Percentiles rank a stretch among this genome's conserved stretches.
Evolutionary conservation across 1,140 invertebrate species (phyloP).

Genomic region (Formica selysi): DNA sequence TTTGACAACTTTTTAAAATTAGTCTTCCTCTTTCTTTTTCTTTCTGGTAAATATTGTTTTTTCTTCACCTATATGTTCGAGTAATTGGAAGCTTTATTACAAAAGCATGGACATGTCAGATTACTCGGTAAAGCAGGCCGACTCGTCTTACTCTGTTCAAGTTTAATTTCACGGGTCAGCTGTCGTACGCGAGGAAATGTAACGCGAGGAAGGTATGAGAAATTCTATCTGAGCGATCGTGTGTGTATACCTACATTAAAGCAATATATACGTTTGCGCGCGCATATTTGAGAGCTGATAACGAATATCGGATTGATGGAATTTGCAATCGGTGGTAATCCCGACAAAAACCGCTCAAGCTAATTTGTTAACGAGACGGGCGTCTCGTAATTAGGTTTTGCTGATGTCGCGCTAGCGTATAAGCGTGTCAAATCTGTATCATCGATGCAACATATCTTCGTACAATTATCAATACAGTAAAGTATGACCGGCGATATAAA

Average conservation of each 20-base stretch:
- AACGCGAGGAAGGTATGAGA: slow-evolving; percentile 42
- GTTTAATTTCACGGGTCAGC: slow-evolving; percentile 32
- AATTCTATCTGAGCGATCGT: slow-evolving; percentile 7
- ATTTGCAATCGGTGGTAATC: slow-evolving; percentile 58
- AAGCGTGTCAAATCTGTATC: slow-evolving; percentile 50
- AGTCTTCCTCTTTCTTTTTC: neutral
- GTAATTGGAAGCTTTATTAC: slow-evolving; percentile 7
- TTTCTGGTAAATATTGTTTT: neutral
- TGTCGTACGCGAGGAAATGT: slow-evolving; percentile 15
- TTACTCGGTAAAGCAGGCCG: slow-evolving; percentile 2
- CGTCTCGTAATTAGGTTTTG: slow-evolving; percentile 46
- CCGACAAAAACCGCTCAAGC: slow-evolving; percentile 62
- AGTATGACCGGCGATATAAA: slow-evolving; percentile 35
- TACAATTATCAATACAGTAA: slow-evolving; percentile 37
- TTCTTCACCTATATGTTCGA: neutral
- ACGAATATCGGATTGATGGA: slow-evolving; percentile 57
- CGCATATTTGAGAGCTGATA: slow-evolving; percentile 45
- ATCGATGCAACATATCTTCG: slow-evolving; percentile 52
- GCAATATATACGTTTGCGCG: neutral
- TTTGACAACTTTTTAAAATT: neutral
- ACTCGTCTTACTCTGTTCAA: slow-evolving; percentile 17
- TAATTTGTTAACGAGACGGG: slow-evolving; percentile 48
- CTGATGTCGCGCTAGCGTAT: slow-evolving; percentile 15
- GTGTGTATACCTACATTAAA: slow-evolving; percentile 19
- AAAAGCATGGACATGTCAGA: slow-evolving; percentile 3